Evolutionary conservation across 1,140 invertebrate genomes (phyloP).

Genomic region (Drosophila neocordata): DNA sequence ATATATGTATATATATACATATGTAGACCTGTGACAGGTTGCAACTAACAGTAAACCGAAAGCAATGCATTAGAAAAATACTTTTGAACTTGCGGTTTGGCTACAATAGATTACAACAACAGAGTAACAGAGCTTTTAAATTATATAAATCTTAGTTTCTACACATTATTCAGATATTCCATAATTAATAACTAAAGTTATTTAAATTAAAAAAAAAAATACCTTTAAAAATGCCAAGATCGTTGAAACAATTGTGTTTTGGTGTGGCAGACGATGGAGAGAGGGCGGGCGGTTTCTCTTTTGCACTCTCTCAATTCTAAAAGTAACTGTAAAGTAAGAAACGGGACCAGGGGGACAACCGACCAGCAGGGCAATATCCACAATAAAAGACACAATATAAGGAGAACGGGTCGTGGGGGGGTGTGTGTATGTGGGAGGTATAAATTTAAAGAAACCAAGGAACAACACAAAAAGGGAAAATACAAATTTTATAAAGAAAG

Average conservation of each 20-base stretch:
- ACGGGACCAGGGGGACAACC: neutral
- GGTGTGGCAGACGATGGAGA: conserved; percentile 31
- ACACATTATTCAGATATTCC: neutral
- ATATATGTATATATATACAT: too few relatives aligned
- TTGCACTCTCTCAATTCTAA: conserved; percentile 7
- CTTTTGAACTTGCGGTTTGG: neutral
- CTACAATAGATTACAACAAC: too few relatives aligned
- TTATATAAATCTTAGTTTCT: neutral
- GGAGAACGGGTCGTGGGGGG: neutral
- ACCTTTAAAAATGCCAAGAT: conserved; percentile 62
- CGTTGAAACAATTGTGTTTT: conserved; percentile 69
- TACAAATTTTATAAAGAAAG: too few relatives aligned
- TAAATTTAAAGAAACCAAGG: too few relatives aligned
- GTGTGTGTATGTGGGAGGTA: too few relatives aligned
- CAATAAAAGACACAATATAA: neutral
- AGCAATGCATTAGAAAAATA: neutral
- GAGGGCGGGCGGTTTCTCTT: conserved; percentile 17
- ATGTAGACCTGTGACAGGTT: too few relatives aligned
- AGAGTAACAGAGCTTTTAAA: neutral
- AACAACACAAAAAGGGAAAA: too few relatives aligned
- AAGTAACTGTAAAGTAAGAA: conserved; percentile 16
- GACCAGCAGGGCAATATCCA: neutral
- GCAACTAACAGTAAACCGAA: too few relatives aligned
- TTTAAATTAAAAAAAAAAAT: conserved; percentile 38
- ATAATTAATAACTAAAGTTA: neutral